Conservation (phyloP, 2,888 invertebrate genomes). For the Lithophane ornitopus region DNA sequence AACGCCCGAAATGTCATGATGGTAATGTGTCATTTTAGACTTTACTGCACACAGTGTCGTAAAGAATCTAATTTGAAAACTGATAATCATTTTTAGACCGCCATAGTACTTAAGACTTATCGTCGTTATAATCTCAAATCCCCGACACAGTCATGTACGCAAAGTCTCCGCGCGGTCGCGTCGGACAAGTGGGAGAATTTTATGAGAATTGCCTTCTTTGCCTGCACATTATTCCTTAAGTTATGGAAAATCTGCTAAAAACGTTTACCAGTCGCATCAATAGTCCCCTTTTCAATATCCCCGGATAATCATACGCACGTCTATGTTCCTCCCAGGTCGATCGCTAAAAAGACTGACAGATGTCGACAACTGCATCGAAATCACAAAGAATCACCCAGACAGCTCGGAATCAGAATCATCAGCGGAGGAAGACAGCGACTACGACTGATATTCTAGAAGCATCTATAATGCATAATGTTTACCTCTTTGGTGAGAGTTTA, state of each 20-base stretch:
- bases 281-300: background rate
- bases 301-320: background rate
- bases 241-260: background rate
- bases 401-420: slow-evolving; percentile 86
- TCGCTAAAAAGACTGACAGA: slow-evolving; percentile 88
- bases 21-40: no score
- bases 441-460: slow-evolving; percentile 75
- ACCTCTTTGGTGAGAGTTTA: slow-evolving; percentile 38
- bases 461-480: slow-evolving; percentile 29
- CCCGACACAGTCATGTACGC: no score
- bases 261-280: background rate
- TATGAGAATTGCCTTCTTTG: background rate
- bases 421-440: slow-evolving; percentile 84
- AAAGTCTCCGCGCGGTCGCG: no score
- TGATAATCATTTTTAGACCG: no score
- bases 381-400: slow-evolving; percentile 88
- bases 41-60: no score
- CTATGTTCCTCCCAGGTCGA: slow-evolving; percentile 75
- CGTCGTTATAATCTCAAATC: no score
- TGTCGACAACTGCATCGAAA: slow-evolving; percentile 89
- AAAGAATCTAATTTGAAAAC: no score
- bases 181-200: no score
- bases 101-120: no score
- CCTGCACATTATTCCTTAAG: background rate
- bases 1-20: no score